Percentiles rank a stretch among this genome's conserved stretches.
Evolutionary conservation across 1,140 invertebrate genomes (phyloP).

Genomic region (Nasonia longicornis): DNA sequence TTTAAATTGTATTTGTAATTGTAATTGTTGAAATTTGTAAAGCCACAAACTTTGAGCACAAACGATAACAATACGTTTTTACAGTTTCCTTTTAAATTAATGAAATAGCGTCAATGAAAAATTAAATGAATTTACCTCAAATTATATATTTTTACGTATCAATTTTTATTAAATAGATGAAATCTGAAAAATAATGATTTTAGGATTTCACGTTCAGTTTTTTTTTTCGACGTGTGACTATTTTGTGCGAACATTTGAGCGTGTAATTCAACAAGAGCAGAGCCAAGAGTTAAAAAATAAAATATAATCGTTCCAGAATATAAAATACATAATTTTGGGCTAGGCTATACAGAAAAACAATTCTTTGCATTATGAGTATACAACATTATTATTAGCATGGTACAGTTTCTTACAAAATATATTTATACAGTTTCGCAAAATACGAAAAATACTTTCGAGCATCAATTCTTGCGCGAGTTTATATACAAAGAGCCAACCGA

Average conservation of each 20-base stretch:
- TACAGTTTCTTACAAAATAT: conserved; percentile 55
- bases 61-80: no score
- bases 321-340: neutral
- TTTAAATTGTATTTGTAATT: no score
- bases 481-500: conserved; percentile 38
- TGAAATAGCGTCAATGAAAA: no score
- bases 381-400: conserved; percentile 53
- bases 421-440: conserved; percentile 42
- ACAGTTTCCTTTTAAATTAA: no score
- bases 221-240: no score
- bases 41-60: no score
- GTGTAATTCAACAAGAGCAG: neutral
- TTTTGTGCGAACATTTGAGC: no score
- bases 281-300: neutral
- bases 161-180: no score
- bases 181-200: neutral
- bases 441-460: conserved; percentile 43
- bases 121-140: no score
- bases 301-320: neutral
- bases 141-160: no score
- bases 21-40: no score
- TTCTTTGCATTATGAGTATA: conserved; percentile 45
- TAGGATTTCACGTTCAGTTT: no score
- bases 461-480: conserved; percentile 25
- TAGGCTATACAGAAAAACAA: neutral